Conservation (phyloP, 2,113 vertebrate species). For the Physeter macrocephalus region DNA sequence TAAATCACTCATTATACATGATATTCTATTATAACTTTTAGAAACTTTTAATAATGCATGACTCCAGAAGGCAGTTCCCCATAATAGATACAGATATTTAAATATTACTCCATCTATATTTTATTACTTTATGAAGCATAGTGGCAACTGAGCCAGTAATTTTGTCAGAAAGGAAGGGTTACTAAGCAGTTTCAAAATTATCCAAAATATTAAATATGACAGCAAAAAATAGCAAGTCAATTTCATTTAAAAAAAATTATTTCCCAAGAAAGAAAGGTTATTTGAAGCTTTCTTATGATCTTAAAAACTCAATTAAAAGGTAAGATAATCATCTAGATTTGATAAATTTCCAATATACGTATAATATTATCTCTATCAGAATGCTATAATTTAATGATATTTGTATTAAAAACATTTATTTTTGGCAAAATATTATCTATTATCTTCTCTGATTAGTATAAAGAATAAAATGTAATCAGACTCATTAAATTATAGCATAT, state of each 20-base stretch:
- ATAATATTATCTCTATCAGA: background rate
- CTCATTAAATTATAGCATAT: background rate
- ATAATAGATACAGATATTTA: conserved; percentile 67
- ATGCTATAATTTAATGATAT: background rate
- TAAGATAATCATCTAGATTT: background rate
- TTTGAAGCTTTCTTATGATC: background rate
- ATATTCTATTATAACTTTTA: conserved; percentile 71
- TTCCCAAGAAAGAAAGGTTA: background rate
- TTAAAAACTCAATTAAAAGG: background rate
- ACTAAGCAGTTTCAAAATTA: conserved; percentile 51
- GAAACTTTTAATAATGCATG: conserved; percentile 71
- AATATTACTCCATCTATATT: conserved; percentile 68
- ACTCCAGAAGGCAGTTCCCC: conserved; percentile 57
- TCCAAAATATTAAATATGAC: conserved; percentile 52
- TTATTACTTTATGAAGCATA: conserved; percentile 64
- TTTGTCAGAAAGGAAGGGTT: conserved; percentile 57
- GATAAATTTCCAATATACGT: background rate
- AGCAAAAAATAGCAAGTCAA: conserved; percentile 40
- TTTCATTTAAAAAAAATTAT: background rate
- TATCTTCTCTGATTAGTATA: background rate
- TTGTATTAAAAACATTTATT: background rate
- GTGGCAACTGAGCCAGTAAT: conserved; percentile 46
- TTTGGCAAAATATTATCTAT: background rate
- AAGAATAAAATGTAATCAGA: background rate
- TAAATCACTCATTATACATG: conserved; percentile 63